Evolutionary conservation across 2,888 invertebrate species (phyloP).

Genomic region (Baronia brevicornis): DNA sequence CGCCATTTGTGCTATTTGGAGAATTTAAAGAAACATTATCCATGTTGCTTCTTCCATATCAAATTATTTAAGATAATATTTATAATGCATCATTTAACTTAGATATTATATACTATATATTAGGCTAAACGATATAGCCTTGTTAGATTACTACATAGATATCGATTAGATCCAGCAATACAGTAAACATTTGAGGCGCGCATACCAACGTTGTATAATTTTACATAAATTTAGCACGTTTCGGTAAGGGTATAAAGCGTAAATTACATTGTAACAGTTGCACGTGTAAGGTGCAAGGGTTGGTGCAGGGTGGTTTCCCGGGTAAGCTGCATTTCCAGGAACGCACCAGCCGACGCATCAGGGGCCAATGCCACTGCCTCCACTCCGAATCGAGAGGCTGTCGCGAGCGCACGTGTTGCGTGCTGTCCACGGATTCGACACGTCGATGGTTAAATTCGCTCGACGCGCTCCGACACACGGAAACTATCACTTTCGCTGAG

Average conservation of each 20-base stretch:
- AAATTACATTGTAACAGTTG: neutral
- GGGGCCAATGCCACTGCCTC: slow-evolving; percentile 25
- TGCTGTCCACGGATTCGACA: slow-evolving; percentile 30
- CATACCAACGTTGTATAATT: no score
- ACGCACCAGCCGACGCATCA: slow-evolving; percentile 16
- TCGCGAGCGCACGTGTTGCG: slow-evolving; percentile 46
- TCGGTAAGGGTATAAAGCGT: neutral
- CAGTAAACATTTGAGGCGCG: no score
- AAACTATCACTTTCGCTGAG: slow-evolving; percentile 57
- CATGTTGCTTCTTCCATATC: no score
- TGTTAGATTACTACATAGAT: no score
- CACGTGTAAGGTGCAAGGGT: neutral
- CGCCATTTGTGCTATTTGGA: no score
- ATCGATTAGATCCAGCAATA: no score
- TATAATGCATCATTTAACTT: no score
- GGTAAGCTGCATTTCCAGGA: slow-evolving; percentile 3
- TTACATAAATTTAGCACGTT: no score
- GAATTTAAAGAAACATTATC: no score
- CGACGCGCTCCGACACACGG: slow-evolving; percentile 32
- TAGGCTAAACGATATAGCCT: no score
- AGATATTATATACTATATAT: no score
- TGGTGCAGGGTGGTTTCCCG: slow-evolving; percentile 3
- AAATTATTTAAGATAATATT: no score
- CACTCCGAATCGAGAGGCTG: slow-evolving; percentile 45
- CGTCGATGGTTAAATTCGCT: slow-evolving; percentile 35